Base-by-base conservation (phyloP, 23 tunicate genomes). In the Trididemnum miniatum region DNA sequence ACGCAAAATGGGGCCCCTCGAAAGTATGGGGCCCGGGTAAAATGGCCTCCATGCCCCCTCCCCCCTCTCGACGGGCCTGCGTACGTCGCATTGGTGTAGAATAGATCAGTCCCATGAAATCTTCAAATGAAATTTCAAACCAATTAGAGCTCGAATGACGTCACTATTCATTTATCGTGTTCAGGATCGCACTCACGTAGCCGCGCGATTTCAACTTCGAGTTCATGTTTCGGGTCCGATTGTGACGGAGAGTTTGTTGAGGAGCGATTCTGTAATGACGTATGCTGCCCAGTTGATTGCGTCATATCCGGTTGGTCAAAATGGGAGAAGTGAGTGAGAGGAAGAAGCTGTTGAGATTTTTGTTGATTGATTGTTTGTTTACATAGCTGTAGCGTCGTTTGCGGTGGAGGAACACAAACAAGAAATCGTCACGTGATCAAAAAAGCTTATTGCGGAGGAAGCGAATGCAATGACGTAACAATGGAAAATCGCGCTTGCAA, bases 261-360 rank as follows among this genome's bases (percentile, higher is more conserved):
- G 2, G 31, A 31, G 0, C 33, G 76, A 78, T 4, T 35, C 12
- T 85, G 89, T 38, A 77, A 85, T 30, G 75, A 77, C 20, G 73
- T 35, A 0, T 85, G 89, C 28, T 85, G 89, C 49, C 89, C 89
- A 2, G 76, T 77, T 26, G 83, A 85, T 44, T 85, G 89, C 31
- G 76, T 52, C 22, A 52, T 71, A 51, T 65, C 62, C 24, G 1
- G 28, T n/a, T 85, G 89, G 89, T 31, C 59, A 23, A 29, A 63
- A 22, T 85, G 89, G 89, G 76, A 72, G 40, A 30, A 23, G 80
- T 79, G 20, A 34, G 83, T 24, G 23, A n/a, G 67, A 44, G n/a
- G n/a, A n/a, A n/a, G n/a, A n/a, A n/a, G n/a, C n/a, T n/a, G n/a
- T n/a, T n/a, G n/a, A n/a, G n/a, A n/a, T n/a, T n/a, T n/a, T n/a